Evolutionary conservation across 2,113 vertebrate genomes (phyloP).

Genomic region (Sebastes fasciatus): DNA sequence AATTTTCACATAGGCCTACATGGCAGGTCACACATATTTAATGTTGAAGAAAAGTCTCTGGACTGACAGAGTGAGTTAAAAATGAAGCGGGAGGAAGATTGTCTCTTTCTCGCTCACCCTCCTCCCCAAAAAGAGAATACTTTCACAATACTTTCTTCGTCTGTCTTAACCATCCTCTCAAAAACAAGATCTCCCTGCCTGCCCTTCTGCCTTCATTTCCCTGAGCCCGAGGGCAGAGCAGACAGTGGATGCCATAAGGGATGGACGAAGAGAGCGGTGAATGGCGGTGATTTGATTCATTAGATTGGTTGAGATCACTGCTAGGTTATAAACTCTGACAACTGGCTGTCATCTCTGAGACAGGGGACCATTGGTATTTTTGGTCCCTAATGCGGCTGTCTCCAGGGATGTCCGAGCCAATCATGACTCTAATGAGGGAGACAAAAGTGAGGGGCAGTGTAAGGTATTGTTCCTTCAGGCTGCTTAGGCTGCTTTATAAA

Average conservation of each 20-base stretch:
- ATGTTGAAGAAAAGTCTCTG: slow-evolving; percentile 2
- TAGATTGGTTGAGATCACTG: slow-evolving; percentile 68
- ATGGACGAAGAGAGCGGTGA: slow-evolving; percentile 55
- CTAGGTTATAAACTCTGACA: slow-evolving; percentile 71
- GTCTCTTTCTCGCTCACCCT: background rate
- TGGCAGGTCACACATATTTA: slow-evolving; percentile 3
- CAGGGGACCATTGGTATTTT: slow-evolving; percentile 65
- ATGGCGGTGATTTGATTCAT: slow-evolving; percentile 73
- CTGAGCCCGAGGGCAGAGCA: slow-evolving; percentile 62
- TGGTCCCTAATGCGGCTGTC: slow-evolving; percentile 66
- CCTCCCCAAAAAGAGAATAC: background rate
- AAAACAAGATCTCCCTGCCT: slow-evolving; percentile 32
- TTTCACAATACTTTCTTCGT: slow-evolving; percentile 4
- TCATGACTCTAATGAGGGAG: slow-evolving; percentile 73
- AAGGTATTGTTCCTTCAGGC: slow-evolving; percentile 74
- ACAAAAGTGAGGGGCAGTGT: slow-evolving; percentile 60
- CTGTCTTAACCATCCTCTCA: slow-evolving; percentile 6
- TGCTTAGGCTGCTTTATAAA: slow-evolving; percentile 70
- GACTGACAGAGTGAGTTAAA: slow-evolving; percentile 25
- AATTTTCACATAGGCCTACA: slow-evolving; percentile 11
- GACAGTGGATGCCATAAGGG: slow-evolving; percentile 59
- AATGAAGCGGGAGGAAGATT: slow-evolving; percentile 17
- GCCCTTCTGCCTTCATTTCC: slow-evolving; percentile 50
- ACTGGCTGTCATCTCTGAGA: slow-evolving; percentile 72
- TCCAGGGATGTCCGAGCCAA: slow-evolving; percentile 75